A percentile compares a stretch with the other conserved stretches of the same genome.
phyloP scores from a whole-genome alignment of 2,113 vertebrate genomes.

The Suricata suricatta region DNA sequence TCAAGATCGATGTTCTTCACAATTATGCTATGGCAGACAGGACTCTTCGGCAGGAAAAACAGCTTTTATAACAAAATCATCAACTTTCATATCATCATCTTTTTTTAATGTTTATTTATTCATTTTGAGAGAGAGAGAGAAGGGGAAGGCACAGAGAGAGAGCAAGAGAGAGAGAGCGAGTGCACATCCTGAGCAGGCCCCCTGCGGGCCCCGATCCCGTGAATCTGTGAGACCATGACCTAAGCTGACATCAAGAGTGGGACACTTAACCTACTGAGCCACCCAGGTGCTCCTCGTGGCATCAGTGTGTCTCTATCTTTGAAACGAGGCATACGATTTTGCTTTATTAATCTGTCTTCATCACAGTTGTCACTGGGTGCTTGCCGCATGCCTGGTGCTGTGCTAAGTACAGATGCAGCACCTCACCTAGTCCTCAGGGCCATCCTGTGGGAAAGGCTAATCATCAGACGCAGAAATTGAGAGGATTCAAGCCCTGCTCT shows the following conservation, averaged over 20 bases:
- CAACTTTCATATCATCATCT: not conserved
- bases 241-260: not conserved
- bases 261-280: accelerated
- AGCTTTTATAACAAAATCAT: not conserved
- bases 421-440: not conserved
- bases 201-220: not conserved
- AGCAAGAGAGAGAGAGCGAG: not conserved
- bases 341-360: not conserved
- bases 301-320: not conserved
- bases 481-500: too few species aligned
- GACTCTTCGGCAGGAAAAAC: not conserved
- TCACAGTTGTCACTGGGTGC: too few species aligned
- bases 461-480: not conserved
- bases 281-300: not conserved
- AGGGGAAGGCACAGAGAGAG: accelerated
- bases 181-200: not conserved
- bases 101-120: not conserved
- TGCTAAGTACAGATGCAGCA: accelerated
- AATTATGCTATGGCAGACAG: not conserved
- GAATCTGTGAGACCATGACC: not conserved
- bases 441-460: not conserved
- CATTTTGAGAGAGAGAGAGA: not conserved
- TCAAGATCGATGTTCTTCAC: not conserved
- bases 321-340: not conserved
- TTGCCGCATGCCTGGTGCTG: not conserved